Conservation (phyloP, 2,888 invertebrate genomes). For the Himalopsyche anomala region DNA sequence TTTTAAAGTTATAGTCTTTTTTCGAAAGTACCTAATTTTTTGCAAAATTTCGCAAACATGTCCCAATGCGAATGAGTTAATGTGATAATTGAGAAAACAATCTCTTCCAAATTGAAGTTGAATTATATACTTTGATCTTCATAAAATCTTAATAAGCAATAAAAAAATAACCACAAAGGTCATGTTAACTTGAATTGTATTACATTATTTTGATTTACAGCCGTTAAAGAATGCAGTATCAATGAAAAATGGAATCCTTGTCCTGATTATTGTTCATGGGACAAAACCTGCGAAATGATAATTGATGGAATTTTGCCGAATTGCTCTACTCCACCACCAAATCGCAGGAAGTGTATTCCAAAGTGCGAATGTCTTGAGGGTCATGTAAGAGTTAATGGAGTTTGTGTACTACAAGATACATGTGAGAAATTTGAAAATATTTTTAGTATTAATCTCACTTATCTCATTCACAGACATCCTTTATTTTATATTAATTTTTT, state of each 20-base stretch:
- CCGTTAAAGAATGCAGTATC: constrained; percentile 41
- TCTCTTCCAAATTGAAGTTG: no score
- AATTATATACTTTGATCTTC: no score
- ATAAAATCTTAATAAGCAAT: no score
- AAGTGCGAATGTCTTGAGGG: constrained; percentile 56
- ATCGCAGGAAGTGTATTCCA: constrained; percentile 48
- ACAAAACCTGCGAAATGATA: constrained; percentile 46
- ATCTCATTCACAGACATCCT: neutral
- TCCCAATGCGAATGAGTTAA: no score
- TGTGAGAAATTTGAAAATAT: neutral
- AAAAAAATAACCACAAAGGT: neutral
- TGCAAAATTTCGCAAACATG: no score
- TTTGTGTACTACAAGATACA: constrained; percentile 44
- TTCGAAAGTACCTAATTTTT: no score
- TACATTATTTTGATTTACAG: neutral
- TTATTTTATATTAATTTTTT: neutral
- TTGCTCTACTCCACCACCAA: constrained; percentile 48
- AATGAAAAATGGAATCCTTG: constrained; percentile 55
- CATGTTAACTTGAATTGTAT: neutral
- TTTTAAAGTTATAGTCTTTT: no score
- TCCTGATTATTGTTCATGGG: constrained; percentile 51
- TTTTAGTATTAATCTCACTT: neutral
- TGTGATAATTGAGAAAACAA: no score
- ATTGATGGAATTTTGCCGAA: constrained; percentile 48
- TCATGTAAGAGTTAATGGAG: constrained; percentile 51